Evolutionary conservation across 2,888 invertebrate species (phyloP), one percentile per base, ranked within the genome.

Genomic region (Drosophila anceps): DNA sequence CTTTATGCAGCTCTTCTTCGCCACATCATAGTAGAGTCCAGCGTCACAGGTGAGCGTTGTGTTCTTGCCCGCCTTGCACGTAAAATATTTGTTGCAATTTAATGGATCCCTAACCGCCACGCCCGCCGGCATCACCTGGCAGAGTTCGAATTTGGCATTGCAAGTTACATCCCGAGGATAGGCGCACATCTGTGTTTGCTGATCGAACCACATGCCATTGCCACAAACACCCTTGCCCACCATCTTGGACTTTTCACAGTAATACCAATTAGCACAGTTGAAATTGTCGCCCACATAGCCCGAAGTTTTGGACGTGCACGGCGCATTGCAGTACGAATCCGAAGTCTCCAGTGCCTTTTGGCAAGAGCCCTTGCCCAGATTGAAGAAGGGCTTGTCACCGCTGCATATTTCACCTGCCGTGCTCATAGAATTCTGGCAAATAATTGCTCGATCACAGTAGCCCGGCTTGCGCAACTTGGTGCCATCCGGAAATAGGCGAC

Each of bases 261-360:
- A 73, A 24, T 74, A 79, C 88, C 91, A 92, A 24, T 85, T 89
- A 2, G 64, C 66, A 27, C 92, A 92, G 24, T 90, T 88, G 2
- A 82, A 79, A 0, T 54, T 54, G 39, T 86, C 90, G 0, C 66
- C 66, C 3, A 86, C 60, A 59, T 86, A 92, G 0, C 68, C 79
- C 0, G 66, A 51, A 3, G 87, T 79, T 6, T 65, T 74, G 0
- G 66, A 39, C 0, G 20, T 53, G 33, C 91, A 92, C 1, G 84
- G 80, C 0, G 59, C 4, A 0, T 24, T 46, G 53, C 91, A 91
- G 44, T 91, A 91, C 0, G 31, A 29, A 43, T 91, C 91, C 8
- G 51, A 35, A 0, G 35, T 29, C 1, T 73, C 73, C 4, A 53
- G n/a, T 0, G 6, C 12, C 0, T 20, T 64, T 0, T 51, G 13